Percentiles rank a stretch among this genome's conserved stretches.
Conservation (phyloP, 2,888 invertebrate genomes). For the Callinectes sapidus region DNA sequence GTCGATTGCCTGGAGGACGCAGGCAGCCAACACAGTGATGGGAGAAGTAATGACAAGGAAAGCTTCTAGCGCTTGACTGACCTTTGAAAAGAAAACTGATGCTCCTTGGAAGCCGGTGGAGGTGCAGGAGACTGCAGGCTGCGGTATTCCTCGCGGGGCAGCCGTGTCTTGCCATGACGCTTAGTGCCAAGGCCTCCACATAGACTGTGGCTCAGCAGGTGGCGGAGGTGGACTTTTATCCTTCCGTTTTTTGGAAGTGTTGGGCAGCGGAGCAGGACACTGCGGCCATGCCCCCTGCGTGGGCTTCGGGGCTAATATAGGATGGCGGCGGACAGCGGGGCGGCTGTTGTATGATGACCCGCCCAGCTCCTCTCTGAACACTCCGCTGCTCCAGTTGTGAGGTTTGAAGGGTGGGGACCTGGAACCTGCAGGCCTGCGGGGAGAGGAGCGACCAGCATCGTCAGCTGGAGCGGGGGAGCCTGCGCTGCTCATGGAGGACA, state of each 20-base stretch:
- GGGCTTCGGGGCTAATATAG: slow-evolving; percentile 55
- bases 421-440: slow-evolving; percentile 29
- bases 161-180: background rate
- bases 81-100: background rate
- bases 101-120: background rate
- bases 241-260: slow-evolving; percentile 10
- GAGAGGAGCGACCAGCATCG: slow-evolving; percentile 49
- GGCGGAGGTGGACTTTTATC: slow-evolving; percentile 46
- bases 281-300: slow-evolving; percentile 34
- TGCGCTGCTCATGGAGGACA: slow-evolving; percentile 57
- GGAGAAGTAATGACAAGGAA: background rate
- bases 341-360: slow-evolving; percentile 32
- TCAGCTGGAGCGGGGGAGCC: slow-evolving; percentile 55
- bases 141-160: background rate
- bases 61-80: slow-evolving; percentile 7
- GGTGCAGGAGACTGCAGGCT: background rate
- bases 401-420: slow-evolving; percentile 28
- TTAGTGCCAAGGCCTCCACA: slow-evolving; percentile 67
- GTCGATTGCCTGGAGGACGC: background rate
- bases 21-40: background rate
- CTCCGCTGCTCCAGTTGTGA: slow-evolving; percentile 51
- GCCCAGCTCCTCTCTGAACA: slow-evolving; percentile 58
- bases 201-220: slow-evolving; percentile 52
- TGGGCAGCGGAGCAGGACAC: background rate
- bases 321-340: slow-evolving; percentile 36